These are phyloP conservation scores for Hyperoplus lanceolatus DNA, from an alignment of 2,797 vertebrate genomes.

Conservation along the genomic window DNA sequence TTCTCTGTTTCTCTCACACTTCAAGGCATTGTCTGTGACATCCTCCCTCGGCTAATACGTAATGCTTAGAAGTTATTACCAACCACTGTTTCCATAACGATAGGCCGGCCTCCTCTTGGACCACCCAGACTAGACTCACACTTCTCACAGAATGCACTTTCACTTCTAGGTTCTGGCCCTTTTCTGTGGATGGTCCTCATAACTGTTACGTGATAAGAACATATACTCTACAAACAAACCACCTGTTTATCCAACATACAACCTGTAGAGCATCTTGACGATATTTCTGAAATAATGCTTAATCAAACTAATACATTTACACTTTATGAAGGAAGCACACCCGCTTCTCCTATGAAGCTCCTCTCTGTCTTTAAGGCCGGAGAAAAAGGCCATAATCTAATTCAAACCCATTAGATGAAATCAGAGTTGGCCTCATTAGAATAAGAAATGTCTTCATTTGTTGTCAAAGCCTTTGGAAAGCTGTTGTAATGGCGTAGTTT, in stretches of 20 bases:
- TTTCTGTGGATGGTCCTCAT: not conserved
- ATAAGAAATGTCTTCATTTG: not conserved
- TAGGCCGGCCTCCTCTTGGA: conserved; percentile 41
- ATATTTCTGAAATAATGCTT: not conserved
- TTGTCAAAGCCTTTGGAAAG: not conserved
- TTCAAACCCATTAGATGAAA: conserved; percentile 6
- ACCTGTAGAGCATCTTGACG: not conserved
- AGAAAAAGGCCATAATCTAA: not conserved
- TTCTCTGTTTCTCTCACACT: conserved; percentile 22
- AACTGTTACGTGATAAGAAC: not conserved
- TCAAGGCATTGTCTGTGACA: conserved; percentile 28
- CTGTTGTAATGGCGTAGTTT: not conserved
- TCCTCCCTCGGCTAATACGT: conserved; percentile 22
- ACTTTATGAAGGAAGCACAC: too few relatives aligned
- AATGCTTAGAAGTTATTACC: conserved; percentile 26
- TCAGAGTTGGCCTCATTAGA: not conserved
- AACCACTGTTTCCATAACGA: conserved; percentile 40
- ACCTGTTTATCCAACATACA: not conserved
- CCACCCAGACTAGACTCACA: conserved; percentile 63
- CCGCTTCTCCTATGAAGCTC: not conserved
- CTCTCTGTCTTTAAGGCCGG: not conserved
- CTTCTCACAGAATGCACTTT: not conserved
- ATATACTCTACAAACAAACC: not conserved
- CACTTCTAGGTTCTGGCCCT: not conserved
- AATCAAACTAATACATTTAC: not conserved